Evolutionary conservation across 2,113 vertebrate genomes (phyloP).

Genomic region (Lepidiolamprologus cunningtoni): DNA sequence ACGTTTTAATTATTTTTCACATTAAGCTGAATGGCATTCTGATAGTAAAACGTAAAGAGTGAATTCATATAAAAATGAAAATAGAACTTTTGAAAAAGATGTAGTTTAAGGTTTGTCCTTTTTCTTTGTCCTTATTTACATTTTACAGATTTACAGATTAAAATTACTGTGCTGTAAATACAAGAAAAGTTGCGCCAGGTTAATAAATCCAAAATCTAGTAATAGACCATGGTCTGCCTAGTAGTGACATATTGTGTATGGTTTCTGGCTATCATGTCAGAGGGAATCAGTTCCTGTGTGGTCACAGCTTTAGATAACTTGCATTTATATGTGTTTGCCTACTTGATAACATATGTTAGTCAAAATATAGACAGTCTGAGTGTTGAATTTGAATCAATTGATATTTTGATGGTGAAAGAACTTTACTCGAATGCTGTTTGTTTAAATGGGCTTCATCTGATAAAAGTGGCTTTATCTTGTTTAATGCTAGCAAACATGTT

Average conservation of each 20-base stretch:
- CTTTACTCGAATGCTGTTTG: not conserved
- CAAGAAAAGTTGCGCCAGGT: not conserved
- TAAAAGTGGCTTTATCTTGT: not conserved
- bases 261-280: not conserved
- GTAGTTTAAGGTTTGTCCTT: not conserved
- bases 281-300: not conserved
- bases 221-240: not conserved
- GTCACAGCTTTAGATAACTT: not conserved
- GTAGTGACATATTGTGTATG: not conserved
- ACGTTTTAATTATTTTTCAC: not conserved
- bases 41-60: fast-evolving
- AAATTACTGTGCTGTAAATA: not conserved
- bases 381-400: not conserved
- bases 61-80: not conserved
- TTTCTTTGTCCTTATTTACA: not conserved
- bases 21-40: not conserved
- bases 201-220: not conserved
- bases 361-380: not conserved
- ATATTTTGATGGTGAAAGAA: not conserved
- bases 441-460: not conserved
- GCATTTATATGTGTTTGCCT: not conserved
- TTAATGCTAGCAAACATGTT: not conserved
- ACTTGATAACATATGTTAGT: not conserved
- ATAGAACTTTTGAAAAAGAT: not conserved
- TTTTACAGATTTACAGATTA: not conserved